A percentile compares a stretch with the other conserved stretches of the same genome.
Conservation (phyloP, 2,888 invertebrate species). For the Acanthosepion pharaonis region DNA sequence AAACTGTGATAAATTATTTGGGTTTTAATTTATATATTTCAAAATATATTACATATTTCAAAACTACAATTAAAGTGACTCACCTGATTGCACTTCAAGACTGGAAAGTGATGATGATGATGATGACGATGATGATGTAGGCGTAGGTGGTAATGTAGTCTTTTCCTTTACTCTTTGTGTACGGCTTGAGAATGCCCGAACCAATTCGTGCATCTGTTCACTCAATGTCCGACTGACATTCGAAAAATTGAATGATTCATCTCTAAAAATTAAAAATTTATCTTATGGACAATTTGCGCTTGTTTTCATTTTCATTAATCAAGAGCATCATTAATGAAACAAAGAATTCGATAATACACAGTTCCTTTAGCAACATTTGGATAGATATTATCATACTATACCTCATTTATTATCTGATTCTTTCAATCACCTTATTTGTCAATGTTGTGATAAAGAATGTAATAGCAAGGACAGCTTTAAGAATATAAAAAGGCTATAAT, state of each 20-base stretch:
- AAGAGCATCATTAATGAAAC: no score
- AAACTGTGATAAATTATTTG: no score
- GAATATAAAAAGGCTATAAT: no score
- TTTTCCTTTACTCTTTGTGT: constrained; percentile 71
- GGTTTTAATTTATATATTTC: not conserved
- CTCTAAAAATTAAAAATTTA: not conserved
- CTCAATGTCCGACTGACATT: constrained; percentile 69
- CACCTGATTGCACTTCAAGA: constrained; percentile 68
- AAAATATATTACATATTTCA: not conserved
- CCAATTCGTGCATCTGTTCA: constrained; percentile 69
- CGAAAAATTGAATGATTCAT: constrained; percentile 58
- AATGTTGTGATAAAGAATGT: no score
- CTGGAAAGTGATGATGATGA: constrained; percentile 59
- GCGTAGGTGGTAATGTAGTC: constrained; percentile 69
- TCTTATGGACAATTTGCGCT: not conserved
- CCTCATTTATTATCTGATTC: no score
- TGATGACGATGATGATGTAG: constrained; percentile 66
- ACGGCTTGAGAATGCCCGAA: constrained; percentile 69
- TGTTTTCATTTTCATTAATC: no score
- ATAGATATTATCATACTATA: no score
- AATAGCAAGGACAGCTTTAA: no score
- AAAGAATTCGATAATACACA: no score
- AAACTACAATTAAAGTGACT: constrained; percentile 24
- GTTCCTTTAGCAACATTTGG: no score
- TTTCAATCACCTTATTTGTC: no score